phyloP scores from a whole-genome alignment of 2,113 vertebrate species.

The Passerina amoena region DNA sequence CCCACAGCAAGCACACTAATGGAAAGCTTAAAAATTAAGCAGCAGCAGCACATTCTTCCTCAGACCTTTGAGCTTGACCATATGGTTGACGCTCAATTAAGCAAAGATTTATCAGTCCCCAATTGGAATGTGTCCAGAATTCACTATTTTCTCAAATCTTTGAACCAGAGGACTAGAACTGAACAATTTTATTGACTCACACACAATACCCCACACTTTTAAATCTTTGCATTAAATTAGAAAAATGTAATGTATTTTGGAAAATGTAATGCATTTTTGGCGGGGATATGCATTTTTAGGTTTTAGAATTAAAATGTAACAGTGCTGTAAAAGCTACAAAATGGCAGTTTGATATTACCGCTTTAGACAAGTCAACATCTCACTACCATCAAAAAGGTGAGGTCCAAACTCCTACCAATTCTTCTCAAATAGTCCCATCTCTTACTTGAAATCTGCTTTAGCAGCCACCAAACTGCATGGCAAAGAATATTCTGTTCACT shows the following conservation, averaged over 20 bases:
- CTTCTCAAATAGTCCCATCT: background rate
- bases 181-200: background rate
- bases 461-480: background rate
- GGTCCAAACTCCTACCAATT: background rate
- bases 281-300: background rate
- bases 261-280: background rate
- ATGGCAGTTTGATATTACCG: background rate
- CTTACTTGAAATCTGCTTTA: background rate
- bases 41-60: slow-evolving; percentile 12
- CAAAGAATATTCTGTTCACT: background rate
- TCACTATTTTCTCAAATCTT: background rate
- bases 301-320: background rate
- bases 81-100: slow-evolving; percentile 27
- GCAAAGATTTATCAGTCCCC: slow-evolving; percentile 16
- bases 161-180: background rate
- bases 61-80: slow-evolving; percentile 52
- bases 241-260: background rate
- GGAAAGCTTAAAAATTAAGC: slow-evolving; percentile 23
- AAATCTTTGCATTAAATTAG: background rate
- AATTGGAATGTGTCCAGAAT: background rate
- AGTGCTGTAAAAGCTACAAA: background rate
- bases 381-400: background rate
- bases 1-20: background rate
- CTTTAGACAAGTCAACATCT: background rate
- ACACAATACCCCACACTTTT: background rate